phyloP scores from a whole-genome alignment of 2,888 invertebrate genomes.

The Hypomecis atomaria region DNA sequence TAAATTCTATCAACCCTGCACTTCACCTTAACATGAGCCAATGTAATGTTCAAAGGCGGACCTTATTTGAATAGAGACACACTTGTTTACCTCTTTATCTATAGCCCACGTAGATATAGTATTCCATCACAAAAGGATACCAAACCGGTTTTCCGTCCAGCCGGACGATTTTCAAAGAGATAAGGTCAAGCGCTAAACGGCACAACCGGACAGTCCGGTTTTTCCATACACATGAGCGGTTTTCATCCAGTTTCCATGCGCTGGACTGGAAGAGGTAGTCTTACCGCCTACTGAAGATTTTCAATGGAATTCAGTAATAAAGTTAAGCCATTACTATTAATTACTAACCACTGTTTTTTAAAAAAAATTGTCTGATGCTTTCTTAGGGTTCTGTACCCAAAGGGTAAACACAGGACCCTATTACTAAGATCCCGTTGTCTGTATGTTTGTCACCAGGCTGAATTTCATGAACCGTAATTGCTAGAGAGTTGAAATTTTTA shows the following conservation, averaged over 20 bases:
- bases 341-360: no score
- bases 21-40: no score
- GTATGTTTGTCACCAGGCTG: no score
- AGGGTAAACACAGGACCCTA: no score
- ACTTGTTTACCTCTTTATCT: neutral
- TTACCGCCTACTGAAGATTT: neutral
- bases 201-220: conserved; percentile 11
- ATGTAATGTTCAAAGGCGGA: no score
- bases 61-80: no score
- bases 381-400: no score
- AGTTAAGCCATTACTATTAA: neutral
- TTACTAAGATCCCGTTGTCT: no score
- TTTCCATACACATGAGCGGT: conserved; percentile 19
- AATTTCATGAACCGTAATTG: no score
- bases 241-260: conserved; percentile 15
- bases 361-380: no score
- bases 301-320: neutral
- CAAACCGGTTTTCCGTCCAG: conserved; percentile 9
- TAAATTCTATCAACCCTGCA: no score
- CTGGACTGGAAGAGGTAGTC: conserved; percentile 6
- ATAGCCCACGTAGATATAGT: neutral
- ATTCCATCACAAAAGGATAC: conserved; percentile 13
- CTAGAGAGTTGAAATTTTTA: no score
- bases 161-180: conserved; percentile 17
- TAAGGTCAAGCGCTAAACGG: conserved; percentile 26